These are phyloP conservation scores for Megastigmus dorsalis DNA, from an alignment of 2,888 invertebrate species.

Conservation along the genomic window DNA sequence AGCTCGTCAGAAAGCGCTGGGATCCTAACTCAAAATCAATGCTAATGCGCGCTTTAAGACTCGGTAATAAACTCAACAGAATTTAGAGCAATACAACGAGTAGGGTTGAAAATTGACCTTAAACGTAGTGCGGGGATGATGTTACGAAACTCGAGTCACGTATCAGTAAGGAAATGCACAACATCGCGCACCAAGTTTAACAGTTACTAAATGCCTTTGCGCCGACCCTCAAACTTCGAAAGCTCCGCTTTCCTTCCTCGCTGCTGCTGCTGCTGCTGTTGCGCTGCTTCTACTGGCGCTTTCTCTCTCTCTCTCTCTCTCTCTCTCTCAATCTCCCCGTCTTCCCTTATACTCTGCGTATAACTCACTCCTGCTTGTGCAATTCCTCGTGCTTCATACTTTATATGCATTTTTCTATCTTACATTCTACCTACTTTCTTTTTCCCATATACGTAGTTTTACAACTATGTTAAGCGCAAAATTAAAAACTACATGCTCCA, in stretches of 20 bases:
- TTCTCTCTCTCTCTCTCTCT: not conserved
- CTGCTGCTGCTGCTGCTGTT: no score
- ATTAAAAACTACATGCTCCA: no score
- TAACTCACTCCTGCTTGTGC: no score
- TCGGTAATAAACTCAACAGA: not conserved
- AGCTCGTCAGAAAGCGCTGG: no score
- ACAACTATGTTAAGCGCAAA: no score
- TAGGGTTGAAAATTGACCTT: slow-evolving; percentile 10
- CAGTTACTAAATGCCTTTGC: slow-evolving; percentile 58
- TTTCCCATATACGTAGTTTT: no score
- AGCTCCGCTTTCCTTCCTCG: slow-evolving; percentile 39
- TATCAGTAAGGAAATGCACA: slow-evolving; percentile 41
- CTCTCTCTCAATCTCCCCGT: no score
- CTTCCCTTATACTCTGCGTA: no score
- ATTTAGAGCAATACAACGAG: not conserved
- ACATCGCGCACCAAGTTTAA: slow-evolving; percentile 50
- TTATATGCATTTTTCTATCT: not conserved
- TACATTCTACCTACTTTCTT: no score
- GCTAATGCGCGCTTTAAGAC: no score
- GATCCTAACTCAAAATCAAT: no score
- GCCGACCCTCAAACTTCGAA: slow-evolving; percentile 53
- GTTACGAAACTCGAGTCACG: slow-evolving; percentile 32
- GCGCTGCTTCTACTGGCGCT: no score
- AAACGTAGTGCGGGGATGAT: not conserved
- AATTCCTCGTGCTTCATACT: not conserved